Base-by-base conservation (phyloP, 30 jellyfish, hydroid and myxozoan genomes). In the Calvadosia cruxmelitensis region DNA sequence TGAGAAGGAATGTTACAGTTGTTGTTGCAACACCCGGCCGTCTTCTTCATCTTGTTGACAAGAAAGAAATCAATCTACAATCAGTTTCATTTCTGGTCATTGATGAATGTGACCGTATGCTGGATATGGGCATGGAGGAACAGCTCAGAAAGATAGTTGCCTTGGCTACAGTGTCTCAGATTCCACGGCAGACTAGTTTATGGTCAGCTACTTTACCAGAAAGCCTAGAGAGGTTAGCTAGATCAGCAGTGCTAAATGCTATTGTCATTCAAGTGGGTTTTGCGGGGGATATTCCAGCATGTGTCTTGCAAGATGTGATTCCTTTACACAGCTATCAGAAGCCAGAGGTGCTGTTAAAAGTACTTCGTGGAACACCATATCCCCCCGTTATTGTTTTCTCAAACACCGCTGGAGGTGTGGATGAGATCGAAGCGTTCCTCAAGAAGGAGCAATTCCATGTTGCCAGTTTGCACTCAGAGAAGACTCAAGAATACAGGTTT, bases 181-280 rank as follows among this genome's bases (percentile, higher is more conserved):
- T 73, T 7, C 78, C 83, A 2, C 63, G 88, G 20, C 94, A 82
- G 33, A 66, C 88, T 13, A 76, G 93, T 51, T 75, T 89, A 15
- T 89, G 95, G 95, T 89, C 98, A 62, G 98, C 98, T 3, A 89
- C 98, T 7, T 75, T 89, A 23, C 95, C 98, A 30, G 80, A 65
- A 24, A 67, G 87, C 24, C 77, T 89, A 32, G 93, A 81, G 69
- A 61, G 95, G 51, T 72, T 89, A 1, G 98, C 98, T 50, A 64
- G 95, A 34, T 81, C 98, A 13, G 92, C 95, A 10, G 94, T 82
- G 20, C 23, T 81, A 16, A 72, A 89, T 51, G 95, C 98, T 1
- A 53, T 89, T 15, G 70, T 68, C 13, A 25, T 89, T 30, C 67
- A 70, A 57, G 88, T 80, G 15, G 97, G 97, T 49, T 29, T 87